These are phyloP conservation scores for Oreochromis tanganicae DNA, from an alignment of 2,113 vertebrate genomes.

Conservation along the genomic window DNA sequence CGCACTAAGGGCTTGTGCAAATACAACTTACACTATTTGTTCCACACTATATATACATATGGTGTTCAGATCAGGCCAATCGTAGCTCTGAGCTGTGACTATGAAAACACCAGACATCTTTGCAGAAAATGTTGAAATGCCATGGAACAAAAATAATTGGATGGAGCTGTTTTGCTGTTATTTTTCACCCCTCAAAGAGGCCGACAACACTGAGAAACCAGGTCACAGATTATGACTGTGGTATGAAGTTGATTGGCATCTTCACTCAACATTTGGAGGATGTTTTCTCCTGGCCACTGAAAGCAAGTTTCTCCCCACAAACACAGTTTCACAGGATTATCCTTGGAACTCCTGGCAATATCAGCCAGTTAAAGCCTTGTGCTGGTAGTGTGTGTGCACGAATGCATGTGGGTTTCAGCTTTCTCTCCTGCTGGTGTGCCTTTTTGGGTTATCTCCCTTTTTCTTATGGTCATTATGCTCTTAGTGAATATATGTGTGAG, in stretches of 20 bases:
- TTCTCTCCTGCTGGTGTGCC: not conserved
- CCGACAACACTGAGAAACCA: conserved; percentile 26
- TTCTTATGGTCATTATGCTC: conserved; percentile 29
- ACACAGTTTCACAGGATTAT: conserved; percentile 49
- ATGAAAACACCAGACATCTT: conserved; percentile 10
- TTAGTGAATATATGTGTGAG: conserved; percentile 5
- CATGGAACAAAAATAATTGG: conserved; percentile 32
- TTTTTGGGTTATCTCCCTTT: conserved; percentile 11
- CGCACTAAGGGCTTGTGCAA: not conserved
- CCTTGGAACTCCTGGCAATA: conserved; percentile 23
- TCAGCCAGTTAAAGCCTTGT: conserved; percentile 5
- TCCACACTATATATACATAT: not conserved
- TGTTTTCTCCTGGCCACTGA: conserved; percentile 31
- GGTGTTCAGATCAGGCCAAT: not conserved
- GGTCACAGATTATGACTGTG: conserved; percentile 21
- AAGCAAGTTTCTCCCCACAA: conserved; percentile 24
- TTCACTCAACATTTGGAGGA: not conserved
- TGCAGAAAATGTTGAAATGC: conserved; percentile 13
- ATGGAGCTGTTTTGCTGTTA: conserved; percentile 20
- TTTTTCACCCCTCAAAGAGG: conserved; percentile 10
- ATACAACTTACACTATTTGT: not conserved
- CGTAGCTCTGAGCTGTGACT: not conserved
- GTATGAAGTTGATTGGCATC: conserved; percentile 40
- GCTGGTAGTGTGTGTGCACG: not conserved
- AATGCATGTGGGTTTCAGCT: not conserved